A percentile compares a stretch with the other conserved stretches of the same genome.
Evolutionary conservation across 2,888 invertebrate genomes (phyloP).

Genomic region (Gryllus longicercus): DNA sequence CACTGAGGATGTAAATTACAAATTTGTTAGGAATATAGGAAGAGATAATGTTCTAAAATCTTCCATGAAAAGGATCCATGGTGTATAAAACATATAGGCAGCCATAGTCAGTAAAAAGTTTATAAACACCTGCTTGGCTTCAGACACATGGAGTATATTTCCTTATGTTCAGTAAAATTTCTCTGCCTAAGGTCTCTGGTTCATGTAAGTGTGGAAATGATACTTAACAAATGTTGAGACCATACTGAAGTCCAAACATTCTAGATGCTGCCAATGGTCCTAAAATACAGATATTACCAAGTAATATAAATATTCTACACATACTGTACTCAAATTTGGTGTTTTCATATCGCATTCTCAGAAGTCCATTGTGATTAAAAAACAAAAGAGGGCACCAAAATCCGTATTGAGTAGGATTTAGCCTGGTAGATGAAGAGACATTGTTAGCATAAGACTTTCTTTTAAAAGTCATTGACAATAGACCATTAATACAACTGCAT

Average conservation of each 20-base stretch:
- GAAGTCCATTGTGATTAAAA: constrained; percentile 37
- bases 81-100: constrained; percentile 21
- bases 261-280: constrained; percentile 1
- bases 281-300: constrained; percentile 29
- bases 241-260: neutral
- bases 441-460: constrained; percentile 29
- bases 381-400: constrained; percentile 34
- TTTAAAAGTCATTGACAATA: constrained; percentile 31
- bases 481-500: constrained; percentile 27
- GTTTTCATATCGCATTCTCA: constrained; percentile 37
- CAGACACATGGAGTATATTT: constrained; percentile 4
- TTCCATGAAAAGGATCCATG: constrained; percentile 21
- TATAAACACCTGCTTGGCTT: constrained; percentile 4
- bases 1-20: constrained; percentile 3
- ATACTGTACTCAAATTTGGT: constrained; percentile 33
- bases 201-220: too few species aligned
- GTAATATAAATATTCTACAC: constrained; percentile 30
- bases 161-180: neutral
- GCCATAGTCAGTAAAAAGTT: neutral
- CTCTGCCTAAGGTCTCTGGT: neutral
- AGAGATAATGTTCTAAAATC: constrained; percentile 24
- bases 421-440: constrained; percentile 26
- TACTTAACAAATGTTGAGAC: neutral
- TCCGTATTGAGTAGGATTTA: constrained; percentile 29
- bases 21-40: constrained; percentile 22